Evolutionary conservation across 1,140 invertebrate genomes (phyloP).

Genomic region (Eubasilissa regina): DNA sequence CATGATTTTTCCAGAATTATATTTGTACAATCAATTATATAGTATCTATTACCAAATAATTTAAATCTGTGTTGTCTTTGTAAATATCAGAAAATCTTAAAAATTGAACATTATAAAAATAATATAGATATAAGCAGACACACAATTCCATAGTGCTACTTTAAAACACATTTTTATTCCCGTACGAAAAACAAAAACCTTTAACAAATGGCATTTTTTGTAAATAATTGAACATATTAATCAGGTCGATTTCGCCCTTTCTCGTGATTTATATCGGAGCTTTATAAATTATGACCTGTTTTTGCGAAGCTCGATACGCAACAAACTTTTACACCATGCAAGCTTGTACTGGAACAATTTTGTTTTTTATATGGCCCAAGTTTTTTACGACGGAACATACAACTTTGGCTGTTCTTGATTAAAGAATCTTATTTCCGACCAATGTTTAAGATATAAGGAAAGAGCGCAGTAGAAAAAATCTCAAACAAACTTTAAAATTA

Average conservation of each 20-base stretch:
- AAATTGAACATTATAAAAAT: no score
- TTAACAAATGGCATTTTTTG: conserved; percentile 40
- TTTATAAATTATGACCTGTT: conserved; percentile 48
- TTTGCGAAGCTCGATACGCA: conserved; percentile 33
- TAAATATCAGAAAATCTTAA: no score
- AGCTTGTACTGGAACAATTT: conserved; percentile 24
- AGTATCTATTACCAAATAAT: no score
- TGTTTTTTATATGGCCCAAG: conserved; percentile 22
- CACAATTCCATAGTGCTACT: not conserved
- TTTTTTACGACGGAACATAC: conserved; percentile 22
- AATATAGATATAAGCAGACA: no score
- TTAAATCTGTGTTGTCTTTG: no score
- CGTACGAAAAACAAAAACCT: not conserved
- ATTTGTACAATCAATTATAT: no score
- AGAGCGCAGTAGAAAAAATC: no score
- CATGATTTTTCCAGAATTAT: no score
- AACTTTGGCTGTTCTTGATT: conserved; percentile 7
- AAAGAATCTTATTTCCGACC: not conserved
- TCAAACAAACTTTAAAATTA: no score
- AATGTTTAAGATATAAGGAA: no score
- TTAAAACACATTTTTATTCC: conserved; percentile 9
- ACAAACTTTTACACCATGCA: conserved; percentile 38
- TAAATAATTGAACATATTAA: conserved; percentile 48
- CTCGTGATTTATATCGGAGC: conserved; percentile 41
- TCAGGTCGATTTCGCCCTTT: conserved; percentile 36